Evolutionary conservation across 2,888 invertebrate species (phyloP), one percentile per base, ranked within the genome.

Genomic region (Schizaphis graminum): DNA sequence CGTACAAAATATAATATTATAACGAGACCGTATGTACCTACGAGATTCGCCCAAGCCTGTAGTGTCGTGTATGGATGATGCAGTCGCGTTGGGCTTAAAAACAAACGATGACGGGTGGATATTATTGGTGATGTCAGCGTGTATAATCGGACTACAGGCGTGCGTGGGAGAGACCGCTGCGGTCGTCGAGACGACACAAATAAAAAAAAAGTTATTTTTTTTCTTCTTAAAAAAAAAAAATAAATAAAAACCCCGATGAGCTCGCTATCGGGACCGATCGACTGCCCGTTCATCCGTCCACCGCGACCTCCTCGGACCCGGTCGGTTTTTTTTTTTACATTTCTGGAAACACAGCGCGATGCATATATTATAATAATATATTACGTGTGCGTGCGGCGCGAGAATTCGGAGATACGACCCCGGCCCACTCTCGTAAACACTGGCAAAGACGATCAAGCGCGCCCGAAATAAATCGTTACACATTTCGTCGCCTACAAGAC

Each of bases 131-230:
- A 84, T 89, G 89, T 89, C 61, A 85, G 77, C 77, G 77, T 77
- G 26, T 57, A 57, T 57, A 16, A 67, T 77, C 77, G 35, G 35
- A 77, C 77, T 35, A 77, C 35, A 11, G 5, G 57, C 28, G 13
- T 91, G 94, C 94, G 94, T 94, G 94, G 94, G 94, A 94, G 94
- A 94, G 44, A 93, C 67, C 77, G 61, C 21, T 47, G n/a, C 21
- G 35, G 89, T n/a, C 77, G 90, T n/a, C 77, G 77, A 35, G 77
- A 77, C 77, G 35, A 77, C 77, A 35, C 77, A 0, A 8, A 77
- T 8, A 35, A 77, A 77, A 77, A 67, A 77, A 77, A 2, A 35
- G 8, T 35, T 8, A 21, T n/a, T 77, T 35, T 77, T 67, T 77
- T 77, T 77, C 77, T 21, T 35, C 77, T 77, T 77, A 21, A 77